Base-by-base conservation (phyloP, 1,140 invertebrate genomes). In the Ptiloglossa arizonensis region DNA sequence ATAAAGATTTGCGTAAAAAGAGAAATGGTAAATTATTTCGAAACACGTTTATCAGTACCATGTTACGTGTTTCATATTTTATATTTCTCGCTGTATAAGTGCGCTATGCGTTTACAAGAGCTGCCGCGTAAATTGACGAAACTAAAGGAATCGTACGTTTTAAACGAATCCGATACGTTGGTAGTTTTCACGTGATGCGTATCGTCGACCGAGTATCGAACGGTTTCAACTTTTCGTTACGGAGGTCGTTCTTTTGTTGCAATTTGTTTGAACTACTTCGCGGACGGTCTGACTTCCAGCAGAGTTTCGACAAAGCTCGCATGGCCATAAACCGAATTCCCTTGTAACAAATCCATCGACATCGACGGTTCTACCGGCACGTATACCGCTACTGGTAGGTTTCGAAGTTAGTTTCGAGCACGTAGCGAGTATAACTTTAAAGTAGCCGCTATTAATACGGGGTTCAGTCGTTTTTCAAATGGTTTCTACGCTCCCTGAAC, bases 391-490 rank as follows among this genome's bases (percentile, higher is more conserved):
- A 64, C 48, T 71, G 82, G 48, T 32, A 29, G 22, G 52, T 52
- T 67, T 48, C 64, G 56, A 85, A 85, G 63, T 85, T 81, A 84
- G 82, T 73, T 84, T 83, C 64, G 69, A 50, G 67, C 86, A 86
- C 85, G 82, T 88, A 80, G 27, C 48, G 78, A 76, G 81, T 85
- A 83, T 86, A 87, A 84, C 81, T 82, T 82, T 78, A 82, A 87
- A 87, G 81, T 87, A 79, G 85, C 78, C 72, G 64, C 87, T 86
- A 87, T 88, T 87, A 87, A 88, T 87, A 82, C 54, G 48, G 35
- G 79, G 69, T 71, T 50, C 63, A 73, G 73, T 85, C 81, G 87
- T 87, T 87, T 86, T 87, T 87, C 87, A 86, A 64, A 72, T 62
- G 73, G 60, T 75, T 66, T 1, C 62, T 63, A 22, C 9, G 38